Conservation (phyloP, 1,140 invertebrate genomes). For the Sycophaga agraensis region DNA sequence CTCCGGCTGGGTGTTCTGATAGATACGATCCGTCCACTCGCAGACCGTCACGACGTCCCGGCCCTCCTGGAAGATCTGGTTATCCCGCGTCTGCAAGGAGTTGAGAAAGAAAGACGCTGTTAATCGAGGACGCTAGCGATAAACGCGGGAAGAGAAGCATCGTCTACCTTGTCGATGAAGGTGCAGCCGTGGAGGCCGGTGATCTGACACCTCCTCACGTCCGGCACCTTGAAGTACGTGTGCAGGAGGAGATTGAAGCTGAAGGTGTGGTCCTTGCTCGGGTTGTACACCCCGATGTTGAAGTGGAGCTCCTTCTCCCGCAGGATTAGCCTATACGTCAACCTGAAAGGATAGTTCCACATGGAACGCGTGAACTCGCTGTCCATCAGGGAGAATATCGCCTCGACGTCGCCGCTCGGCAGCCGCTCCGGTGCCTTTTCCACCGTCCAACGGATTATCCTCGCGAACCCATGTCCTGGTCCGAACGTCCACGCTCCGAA, state of each 20-base stretch:
- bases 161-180: slow-evolving; percentile 86
- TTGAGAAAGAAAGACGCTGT: too few relatives aligned
- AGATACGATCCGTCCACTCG: slow-evolving; percentile 91
- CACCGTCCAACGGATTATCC: slow-evolving; percentile 86
- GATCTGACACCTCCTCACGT: slow-evolving; percentile 87
- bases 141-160: too few relatives aligned
- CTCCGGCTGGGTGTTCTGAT: slow-evolving; percentile 88
- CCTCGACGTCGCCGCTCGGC: slow-evolving; percentile 86
- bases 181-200: slow-evolving; percentile 88
- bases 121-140: too few relatives aligned
- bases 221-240: slow-evolving; percentile 94
- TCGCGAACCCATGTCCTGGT: slow-evolving; percentile 92
- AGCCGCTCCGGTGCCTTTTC: slow-evolving; percentile 84
- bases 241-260: slow-evolving; percentile 91
- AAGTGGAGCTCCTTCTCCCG: slow-evolving; percentile 89
- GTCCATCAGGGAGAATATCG: slow-evolving; percentile 87
- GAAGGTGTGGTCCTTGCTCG: slow-evolving; percentile 85
- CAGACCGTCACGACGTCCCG: slow-evolving; percentile 84
- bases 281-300: slow-evolving; percentile 89
- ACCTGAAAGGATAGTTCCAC: slow-evolving; percentile 90
- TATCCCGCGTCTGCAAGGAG: slow-evolving; percentile 74
- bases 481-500: slow-evolving; percentile 92
- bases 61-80: slow-evolving; percentile 80
- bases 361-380: slow-evolving; percentile 88
- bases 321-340: slow-evolving; percentile 84